phyloP scores from a whole-genome alignment of 2,888 invertebrate species.

The Pilophorus perplexus region DNA sequence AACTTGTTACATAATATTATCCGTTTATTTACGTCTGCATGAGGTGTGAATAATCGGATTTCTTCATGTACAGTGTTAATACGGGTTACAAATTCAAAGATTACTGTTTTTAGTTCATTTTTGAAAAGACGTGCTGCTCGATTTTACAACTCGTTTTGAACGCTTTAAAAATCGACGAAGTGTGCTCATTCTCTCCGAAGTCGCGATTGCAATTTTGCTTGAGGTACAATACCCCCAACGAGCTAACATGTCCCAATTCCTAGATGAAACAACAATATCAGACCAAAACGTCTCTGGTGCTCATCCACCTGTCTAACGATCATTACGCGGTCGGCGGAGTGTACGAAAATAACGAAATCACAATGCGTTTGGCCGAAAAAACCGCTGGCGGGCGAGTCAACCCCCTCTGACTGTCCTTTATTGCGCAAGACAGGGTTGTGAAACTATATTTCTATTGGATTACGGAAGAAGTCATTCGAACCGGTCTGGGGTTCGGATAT shows the following conservation, averaged over 20 bases:
- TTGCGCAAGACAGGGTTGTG: conserved; percentile 23
- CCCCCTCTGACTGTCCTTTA: not conserved
- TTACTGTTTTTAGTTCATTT: too few species aligned
- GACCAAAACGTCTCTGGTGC: not conserved
- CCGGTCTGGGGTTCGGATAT: conserved; percentile 22
- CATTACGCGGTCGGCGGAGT: not conserved
- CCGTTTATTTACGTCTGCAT: too few species aligned
- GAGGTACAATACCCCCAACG: too few species aligned
- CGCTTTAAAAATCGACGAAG: too few species aligned
- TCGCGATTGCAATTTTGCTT: not conserved
- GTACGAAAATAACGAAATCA: not conserved
- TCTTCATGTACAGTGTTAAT: too few species aligned
- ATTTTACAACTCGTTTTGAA: too few species aligned
- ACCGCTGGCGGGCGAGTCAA: not conserved
- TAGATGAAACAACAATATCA: too few species aligned
- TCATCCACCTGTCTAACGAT: not conserved
- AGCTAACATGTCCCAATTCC: too few species aligned
- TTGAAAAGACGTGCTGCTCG: too few species aligned
- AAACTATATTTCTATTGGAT: conserved; percentile 38
- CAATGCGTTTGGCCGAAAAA: conserved; percentile 24
- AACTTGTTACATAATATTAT: too few species aligned
- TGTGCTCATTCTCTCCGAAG: not conserved
- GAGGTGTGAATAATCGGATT: too few species aligned
- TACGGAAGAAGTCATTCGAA: conserved; percentile 35
- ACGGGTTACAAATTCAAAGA: too few species aligned